Conservation (phyloP, 1,140 invertebrate species). For the Calliphora vicina region DNA sequence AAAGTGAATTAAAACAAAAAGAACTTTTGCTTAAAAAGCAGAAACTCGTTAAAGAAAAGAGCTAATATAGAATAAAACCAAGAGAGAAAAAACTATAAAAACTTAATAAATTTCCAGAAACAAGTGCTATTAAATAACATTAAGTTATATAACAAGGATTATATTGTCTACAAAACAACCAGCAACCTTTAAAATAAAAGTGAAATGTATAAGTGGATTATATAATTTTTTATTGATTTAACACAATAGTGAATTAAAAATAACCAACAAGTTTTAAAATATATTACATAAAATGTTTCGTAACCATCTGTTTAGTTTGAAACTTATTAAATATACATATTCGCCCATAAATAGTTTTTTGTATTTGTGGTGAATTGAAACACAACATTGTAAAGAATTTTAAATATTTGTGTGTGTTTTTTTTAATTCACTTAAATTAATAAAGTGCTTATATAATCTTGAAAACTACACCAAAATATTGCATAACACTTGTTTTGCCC, state of each 20-base stretch:
- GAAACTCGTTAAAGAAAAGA: not conserved
- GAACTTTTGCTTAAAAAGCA: not conserved
- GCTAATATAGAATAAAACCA: not conserved
- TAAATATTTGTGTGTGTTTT: too few relatives aligned
- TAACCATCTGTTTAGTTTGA: too few relatives aligned
- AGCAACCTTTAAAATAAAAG: not conserved
- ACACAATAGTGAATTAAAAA: not conserved
- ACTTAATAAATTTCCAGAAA: not conserved
- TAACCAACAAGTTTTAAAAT: not conserved
- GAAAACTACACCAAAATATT: too few relatives aligned
- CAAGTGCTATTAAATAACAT: too few relatives aligned
- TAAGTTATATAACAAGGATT: not conserved
- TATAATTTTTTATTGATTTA: not conserved
- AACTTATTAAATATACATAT: too few relatives aligned
- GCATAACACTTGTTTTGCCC: too few relatives aligned
- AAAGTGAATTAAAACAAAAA: not conserved
- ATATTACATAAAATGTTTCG: too few relatives aligned
- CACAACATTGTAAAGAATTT: too few relatives aligned
- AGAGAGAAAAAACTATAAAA: not conserved
- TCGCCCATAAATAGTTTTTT: too few relatives aligned
- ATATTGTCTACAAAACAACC: not conserved
- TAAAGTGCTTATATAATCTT: too few relatives aligned
- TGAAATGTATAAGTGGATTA: not conserved
- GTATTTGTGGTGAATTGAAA: too few relatives aligned
- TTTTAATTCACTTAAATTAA: too few relatives aligned